A percentile compares a stretch with the other conserved stretches of the same genome.
These are phyloP conservation scores for Noctua pronuba DNA, from an alignment of 2,888 invertebrate species.

Conservation along the genomic window DNA sequence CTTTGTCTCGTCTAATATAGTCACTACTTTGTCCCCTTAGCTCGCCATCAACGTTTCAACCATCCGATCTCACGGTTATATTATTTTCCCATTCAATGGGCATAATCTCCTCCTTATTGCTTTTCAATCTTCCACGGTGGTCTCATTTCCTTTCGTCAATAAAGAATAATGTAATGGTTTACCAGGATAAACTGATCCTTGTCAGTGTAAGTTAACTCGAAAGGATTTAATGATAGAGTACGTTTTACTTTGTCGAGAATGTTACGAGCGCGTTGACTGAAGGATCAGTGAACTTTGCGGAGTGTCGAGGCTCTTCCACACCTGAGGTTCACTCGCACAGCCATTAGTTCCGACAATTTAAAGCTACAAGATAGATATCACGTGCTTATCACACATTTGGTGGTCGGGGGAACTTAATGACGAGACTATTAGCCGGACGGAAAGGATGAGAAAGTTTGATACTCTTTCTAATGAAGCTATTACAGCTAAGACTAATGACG, in stretches of 20 bases:
- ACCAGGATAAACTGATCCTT: conserved; percentile 69
- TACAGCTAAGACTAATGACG: conserved; percentile 65
- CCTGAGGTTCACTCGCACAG: conserved; percentile 87
- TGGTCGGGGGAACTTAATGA: conserved; percentile 61
- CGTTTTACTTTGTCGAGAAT: conserved; percentile 72
- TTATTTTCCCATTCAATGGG: conserved; percentile 54
- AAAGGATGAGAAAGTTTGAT: conserved; percentile 51
- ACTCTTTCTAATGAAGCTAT: conserved; percentile 63
- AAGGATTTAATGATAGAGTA: conserved; percentile 71
- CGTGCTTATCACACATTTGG: conserved; percentile 77
- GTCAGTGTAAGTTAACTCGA: conserved; percentile 65
- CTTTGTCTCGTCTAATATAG: conserved; percentile 56
- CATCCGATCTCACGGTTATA: conserved; percentile 44
- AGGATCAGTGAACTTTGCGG: conserved; percentile 89
- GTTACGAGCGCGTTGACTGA: conserved; percentile 73
- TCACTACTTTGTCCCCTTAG: conserved; percentile 9
- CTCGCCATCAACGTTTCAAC: conserved; percentile 20
- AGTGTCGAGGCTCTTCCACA: conserved; percentile 83
- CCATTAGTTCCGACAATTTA: conserved; percentile 85
- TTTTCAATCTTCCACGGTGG: conserved; percentile 74
- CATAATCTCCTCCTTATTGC: conserved; percentile 60
- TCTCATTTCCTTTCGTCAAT: conserved; percentile 76
- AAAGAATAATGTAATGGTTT: conserved; percentile 78
- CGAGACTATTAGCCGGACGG: conserved; percentile 52
- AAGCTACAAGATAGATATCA: conserved; percentile 82